A percentile compares a stretch with the other conserved stretches of the same genome.
Evolutionary conservation across 35 echinoderm and acorn worm species (phyloP).

Genomic region (Patiria miniata): DNA sequence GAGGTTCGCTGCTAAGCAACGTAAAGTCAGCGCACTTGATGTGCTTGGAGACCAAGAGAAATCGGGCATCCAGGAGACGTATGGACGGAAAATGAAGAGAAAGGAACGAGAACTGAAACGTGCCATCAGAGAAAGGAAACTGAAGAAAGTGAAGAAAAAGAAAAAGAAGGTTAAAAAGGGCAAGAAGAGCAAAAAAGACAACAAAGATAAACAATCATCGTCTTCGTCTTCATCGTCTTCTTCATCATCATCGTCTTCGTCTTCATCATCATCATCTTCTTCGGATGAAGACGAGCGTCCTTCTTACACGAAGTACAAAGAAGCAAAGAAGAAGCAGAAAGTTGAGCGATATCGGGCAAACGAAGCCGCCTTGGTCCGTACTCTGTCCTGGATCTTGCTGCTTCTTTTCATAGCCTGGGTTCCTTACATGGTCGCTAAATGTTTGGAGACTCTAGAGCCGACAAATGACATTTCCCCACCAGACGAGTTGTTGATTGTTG

Average conservation of each 20-base stretch:
- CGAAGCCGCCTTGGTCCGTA: conserved; percentile 47
- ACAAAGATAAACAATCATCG: conserved; percentile 1
- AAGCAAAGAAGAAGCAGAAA: conserved; percentile 37
- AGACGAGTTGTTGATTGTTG: conserved; percentile 12
- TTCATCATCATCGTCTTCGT: conserved; percentile 46
- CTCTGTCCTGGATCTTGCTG: conserved; percentile 22
- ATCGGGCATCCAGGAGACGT: conserved; percentile 17
- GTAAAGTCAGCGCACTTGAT: not conserved
- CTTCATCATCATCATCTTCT: conserved; percentile 32
- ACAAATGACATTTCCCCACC: conserved; percentile 18
- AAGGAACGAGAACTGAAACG: conserved; percentile 11
- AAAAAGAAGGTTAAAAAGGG: conserved; percentile 22
- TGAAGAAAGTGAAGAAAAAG: conserved; percentile 48
- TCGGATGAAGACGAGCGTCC: conserved; percentile 57
- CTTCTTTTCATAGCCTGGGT: conserved; percentile 43
- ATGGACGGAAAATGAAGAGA: conserved; percentile 42
- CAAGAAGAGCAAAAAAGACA: not conserved
- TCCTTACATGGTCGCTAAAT: conserved; percentile 51
- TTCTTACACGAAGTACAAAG: conserved; percentile 46
- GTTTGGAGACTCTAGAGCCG: conserved; percentile 17
- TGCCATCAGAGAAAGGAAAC: conserved; percentile 48
- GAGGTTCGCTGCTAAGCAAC: not conserved
- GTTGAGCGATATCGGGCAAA: conserved; percentile 48
- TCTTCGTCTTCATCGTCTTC: conserved; percentile 43
- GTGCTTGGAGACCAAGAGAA: conserved; percentile 19